Conservation (phyloP, 2,113 vertebrate genomes). For the Bungarus multicinctus region DNA sequence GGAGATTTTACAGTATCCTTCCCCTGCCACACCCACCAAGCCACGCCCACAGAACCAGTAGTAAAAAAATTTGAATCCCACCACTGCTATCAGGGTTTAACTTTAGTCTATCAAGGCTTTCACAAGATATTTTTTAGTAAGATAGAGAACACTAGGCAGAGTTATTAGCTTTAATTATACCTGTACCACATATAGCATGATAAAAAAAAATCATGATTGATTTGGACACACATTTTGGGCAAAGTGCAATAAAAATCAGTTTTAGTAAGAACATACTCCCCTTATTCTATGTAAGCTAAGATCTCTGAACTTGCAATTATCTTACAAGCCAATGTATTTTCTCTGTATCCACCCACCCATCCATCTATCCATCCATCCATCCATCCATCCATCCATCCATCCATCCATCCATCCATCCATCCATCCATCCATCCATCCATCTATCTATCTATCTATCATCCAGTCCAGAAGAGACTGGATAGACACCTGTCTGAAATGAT, state of each 20-base stretch:
- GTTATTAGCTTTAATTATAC: neutral
- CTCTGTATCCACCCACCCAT: no score
- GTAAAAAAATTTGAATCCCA: no score
- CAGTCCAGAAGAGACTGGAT: no score
- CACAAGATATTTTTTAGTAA: neutral
- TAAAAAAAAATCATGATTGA: neutral
- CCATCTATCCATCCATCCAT: no score
- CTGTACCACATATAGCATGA: neutral
- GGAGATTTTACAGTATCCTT: no score
- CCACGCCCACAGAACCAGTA: no score
- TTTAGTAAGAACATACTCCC: neutral
- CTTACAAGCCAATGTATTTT: neutral
- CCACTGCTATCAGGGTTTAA: neutral
- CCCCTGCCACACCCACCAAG: no score
- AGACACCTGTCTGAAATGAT: no score
- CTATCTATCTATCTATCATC: no score
- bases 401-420: no score
- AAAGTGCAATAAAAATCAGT: neutral
- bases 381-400: no score
- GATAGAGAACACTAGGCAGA: neutral
- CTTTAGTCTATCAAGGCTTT: neutral
- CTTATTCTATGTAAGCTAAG: neutral
- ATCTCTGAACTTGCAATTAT: neutral
- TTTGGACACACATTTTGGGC: neutral
- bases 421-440: no score